phyloP scores from a whole-genome alignment of 1,140 invertebrate species.

The Calliopsis andreniformis region DNA sequence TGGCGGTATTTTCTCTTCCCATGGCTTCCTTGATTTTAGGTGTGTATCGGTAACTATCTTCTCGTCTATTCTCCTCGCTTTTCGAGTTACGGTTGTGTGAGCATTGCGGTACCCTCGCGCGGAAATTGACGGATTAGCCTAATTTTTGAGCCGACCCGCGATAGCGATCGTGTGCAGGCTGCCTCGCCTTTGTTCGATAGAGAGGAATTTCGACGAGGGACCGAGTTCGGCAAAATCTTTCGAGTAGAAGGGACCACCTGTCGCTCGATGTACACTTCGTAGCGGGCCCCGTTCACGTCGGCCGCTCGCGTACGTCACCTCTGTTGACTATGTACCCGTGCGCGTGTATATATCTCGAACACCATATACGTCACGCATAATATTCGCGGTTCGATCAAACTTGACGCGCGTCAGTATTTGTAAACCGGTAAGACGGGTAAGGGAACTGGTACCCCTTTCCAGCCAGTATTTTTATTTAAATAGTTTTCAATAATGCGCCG shows the following conservation, averaged over 20 bases:
- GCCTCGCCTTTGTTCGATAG: slow-evolving; percentile 33
- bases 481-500: slow-evolving; percentile 37
- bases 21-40: slow-evolving; percentile 6
- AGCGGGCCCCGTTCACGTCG: slow-evolving; percentile 49
- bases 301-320: slow-evolving; percentile 43
- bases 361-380: slow-evolving; percentile 49
- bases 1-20: neutral
- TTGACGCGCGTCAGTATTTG: slow-evolving; percentile 54
- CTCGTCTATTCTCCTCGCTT: neutral
- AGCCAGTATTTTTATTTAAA: slow-evolving; percentile 41
- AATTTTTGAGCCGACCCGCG: slow-evolving; percentile 5
- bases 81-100: slow-evolving; percentile 12
- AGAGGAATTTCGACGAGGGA: slow-evolving; percentile 48
- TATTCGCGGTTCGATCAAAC: slow-evolving; percentile 62
- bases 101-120: slow-evolving; percentile 11
- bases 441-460: slow-evolving; percentile 22
- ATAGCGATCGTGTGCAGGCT: neutral
- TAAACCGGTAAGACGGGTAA: slow-evolving; percentile 48
- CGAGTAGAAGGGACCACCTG: slow-evolving; percentile 65
- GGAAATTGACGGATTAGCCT: slow-evolving; percentile 14
- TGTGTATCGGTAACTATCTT: neutral
- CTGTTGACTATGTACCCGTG: neutral
- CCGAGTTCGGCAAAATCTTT: slow-evolving; percentile 58
- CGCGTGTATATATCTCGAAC: slow-evolving; percentile 44
- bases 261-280: slow-evolving; percentile 52